Conservation (phyloP, 2,113 vertebrate genomes). For the Ictidomys tridecemlineatus region DNA sequence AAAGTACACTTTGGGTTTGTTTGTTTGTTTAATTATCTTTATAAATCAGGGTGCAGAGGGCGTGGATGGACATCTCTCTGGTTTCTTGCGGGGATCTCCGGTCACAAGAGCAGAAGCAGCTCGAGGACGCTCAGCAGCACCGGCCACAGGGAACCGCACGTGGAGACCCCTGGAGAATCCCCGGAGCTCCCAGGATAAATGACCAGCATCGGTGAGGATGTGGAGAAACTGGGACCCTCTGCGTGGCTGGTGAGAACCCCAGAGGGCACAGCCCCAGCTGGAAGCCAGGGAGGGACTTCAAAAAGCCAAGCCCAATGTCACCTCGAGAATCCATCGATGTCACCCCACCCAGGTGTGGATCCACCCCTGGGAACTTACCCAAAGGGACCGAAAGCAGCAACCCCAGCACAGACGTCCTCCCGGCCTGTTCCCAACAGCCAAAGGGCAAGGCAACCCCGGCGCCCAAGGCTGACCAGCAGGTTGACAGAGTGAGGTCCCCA, state of each 20-base stretch:
- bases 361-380: neutral
- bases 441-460: neutral
- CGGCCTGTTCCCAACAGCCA: neutral
- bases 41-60: neutral
- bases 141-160: neutral
- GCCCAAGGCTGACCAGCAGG: too few relatives aligned
- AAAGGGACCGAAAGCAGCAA: neutral
- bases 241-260: accelerated
- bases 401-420: too few relatives aligned
- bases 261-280: accelerated
- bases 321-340: too few relatives aligned
- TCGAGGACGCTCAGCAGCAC: accelerated
- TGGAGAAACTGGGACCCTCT: accelerated
- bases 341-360: too few relatives aligned
- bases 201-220: accelerated
- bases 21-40: too few relatives aligned
- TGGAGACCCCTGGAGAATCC: neutral
- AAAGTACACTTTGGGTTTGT: neutral
- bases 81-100: too few relatives aligned
- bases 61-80: neutral
- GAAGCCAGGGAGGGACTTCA: neutral
- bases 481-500: too few relatives aligned
- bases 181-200: neutral
- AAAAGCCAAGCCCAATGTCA: too few relatives aligned
- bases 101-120: accelerated